These are phyloP conservation scores for Periparus ater DNA, from an alignment of 2,797 vertebrate species.

Conservation along the genomic window DNA sequence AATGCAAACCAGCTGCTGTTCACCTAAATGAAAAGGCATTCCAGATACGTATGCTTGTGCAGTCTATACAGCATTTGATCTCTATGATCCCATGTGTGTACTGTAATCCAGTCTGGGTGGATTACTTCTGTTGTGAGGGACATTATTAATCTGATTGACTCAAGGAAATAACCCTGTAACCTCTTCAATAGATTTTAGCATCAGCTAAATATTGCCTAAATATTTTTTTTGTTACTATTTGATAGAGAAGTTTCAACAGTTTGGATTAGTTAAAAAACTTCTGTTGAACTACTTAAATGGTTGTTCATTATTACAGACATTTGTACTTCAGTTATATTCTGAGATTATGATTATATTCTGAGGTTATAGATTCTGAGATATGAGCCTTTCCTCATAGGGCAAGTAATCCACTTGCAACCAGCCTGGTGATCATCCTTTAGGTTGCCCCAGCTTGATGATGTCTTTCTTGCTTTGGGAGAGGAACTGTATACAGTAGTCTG, in stretches of 20 bases:
- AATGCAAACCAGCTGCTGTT: background rate
- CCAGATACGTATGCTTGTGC: background rate
- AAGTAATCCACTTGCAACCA: background rate
- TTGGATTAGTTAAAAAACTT: background rate
- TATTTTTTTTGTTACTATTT: background rate
- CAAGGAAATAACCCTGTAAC: background rate
- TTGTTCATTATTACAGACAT: background rate
- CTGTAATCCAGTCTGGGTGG: background rate
- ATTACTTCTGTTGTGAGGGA: background rate
- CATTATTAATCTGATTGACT: background rate
- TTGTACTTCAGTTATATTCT: background rate
- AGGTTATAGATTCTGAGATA: background rate
- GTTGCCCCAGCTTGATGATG: background rate
- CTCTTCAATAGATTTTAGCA: background rate
- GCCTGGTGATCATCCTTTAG: background rate
- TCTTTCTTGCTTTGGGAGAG: background rate
- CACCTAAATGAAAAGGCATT: background rate
- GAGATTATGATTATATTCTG: background rate
- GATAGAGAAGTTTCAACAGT: background rate
- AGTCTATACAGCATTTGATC: background rate
- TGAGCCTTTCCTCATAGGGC: background rate
- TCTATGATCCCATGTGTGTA: fast-evolving
- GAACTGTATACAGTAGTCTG: background rate
- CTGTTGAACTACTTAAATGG: background rate
- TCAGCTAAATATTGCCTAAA: background rate